A percentile compares a stretch with the other conserved stretches of the same genome.
Conservation (phyloP, 2,888 invertebrate genomes). For the Callyntrura guangdongensis region DNA sequence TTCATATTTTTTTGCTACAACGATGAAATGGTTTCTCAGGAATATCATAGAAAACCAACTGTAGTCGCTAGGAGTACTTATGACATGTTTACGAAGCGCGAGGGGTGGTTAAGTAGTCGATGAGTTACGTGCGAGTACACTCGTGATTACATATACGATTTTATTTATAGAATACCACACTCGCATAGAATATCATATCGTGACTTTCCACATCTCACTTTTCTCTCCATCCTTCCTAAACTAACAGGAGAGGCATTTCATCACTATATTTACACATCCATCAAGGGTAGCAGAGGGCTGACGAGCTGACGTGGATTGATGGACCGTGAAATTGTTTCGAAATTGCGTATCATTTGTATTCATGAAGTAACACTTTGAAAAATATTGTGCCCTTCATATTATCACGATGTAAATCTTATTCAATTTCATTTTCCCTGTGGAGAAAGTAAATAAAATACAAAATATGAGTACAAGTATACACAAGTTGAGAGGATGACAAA, state of each 20-base stretch:
- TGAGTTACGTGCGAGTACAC: no score
- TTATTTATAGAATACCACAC: no score
- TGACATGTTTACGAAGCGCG: no score
- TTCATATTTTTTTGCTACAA: no score
- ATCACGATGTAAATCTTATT: not conserved
- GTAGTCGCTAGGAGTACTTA: no score
- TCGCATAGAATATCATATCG: not conserved
- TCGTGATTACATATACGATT: no score
- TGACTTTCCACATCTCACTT: not conserved
- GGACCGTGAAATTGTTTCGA: constrained; percentile 52
- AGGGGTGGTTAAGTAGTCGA: no score
- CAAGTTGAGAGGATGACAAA: not conserved
- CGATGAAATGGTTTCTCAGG: no score
- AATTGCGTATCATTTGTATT: constrained; percentile 43
- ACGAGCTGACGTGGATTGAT: constrained; percentile 2
- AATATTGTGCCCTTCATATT: not conserved
- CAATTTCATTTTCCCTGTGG: not conserved
- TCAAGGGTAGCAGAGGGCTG: not conserved
- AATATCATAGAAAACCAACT: no score
- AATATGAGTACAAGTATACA: no score
- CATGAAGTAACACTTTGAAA: constrained; percentile 37
- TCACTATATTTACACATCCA: not conserved
- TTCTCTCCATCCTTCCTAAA: not conserved
- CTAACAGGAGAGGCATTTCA: not conserved
- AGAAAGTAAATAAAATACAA: constrained; percentile 15